phyloP scores from a whole-genome alignment of 2,797 vertebrate genomes.

The Harpagifer antarcticus region DNA sequence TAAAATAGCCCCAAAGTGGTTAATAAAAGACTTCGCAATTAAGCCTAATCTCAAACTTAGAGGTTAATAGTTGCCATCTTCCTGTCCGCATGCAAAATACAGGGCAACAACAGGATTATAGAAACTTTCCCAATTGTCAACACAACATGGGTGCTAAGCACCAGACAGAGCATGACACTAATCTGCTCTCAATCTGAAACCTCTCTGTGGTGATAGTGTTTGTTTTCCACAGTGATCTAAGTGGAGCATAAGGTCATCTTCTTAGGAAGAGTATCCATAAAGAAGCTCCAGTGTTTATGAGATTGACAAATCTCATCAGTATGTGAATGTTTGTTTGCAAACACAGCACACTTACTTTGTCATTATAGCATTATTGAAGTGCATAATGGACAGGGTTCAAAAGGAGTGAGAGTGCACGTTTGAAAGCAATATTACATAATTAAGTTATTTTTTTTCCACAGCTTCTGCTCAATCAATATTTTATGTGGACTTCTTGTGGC shows the following conservation, averaged over 20 bases:
- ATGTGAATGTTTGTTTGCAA: conserved; percentile 34
- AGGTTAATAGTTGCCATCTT: background rate
- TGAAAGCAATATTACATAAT: conserved; percentile 51
- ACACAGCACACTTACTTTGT: background rate
- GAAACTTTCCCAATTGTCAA: too few relatives aligned
- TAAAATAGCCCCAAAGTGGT: too few relatives aligned
- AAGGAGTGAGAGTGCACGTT: conserved; percentile 12
- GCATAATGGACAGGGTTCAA: background rate
- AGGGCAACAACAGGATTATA: too few relatives aligned
- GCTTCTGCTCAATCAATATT: conserved; percentile 29
- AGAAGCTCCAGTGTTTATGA: conserved; percentile 10
- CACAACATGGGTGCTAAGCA: conserved; percentile 12
- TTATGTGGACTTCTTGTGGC: conserved; percentile 14
- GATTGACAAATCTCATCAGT: conserved; percentile 1
- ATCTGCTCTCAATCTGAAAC: conserved; percentile 54
- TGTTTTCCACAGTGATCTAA: conserved; percentile 12
- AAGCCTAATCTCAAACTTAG: background rate
- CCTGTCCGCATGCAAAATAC: too few relatives aligned
- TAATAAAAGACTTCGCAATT: too few relatives aligned
- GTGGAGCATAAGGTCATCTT: conserved; percentile 41
- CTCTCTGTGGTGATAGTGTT: conserved; percentile 30
- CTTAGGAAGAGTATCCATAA: conserved; percentile 46
- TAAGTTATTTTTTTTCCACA: conserved; percentile 57
- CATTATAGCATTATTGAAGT: background rate
- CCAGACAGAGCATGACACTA: conserved; percentile 22